Evolutionary conservation across 2,888 invertebrate genomes (phyloP), one percentile per base, ranked within the genome.

Genomic region (Heliconius ismenius): DNA sequence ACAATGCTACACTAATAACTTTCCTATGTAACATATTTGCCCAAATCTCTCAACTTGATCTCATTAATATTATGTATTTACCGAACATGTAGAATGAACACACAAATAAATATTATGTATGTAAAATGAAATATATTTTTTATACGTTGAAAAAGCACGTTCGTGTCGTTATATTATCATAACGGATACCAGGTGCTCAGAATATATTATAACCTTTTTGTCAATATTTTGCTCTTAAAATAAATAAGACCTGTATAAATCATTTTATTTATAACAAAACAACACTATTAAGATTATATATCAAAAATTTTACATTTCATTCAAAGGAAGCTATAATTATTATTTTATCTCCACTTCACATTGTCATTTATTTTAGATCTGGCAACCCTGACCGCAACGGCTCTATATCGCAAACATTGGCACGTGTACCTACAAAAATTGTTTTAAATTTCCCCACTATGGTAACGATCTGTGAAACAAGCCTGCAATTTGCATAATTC

Each of bases 401-500:
- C 80, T 83, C 79, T 84, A 83, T 85, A 84, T 84, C 84, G 82
- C 83, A 84, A 86, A 87, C 83, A 87, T 87, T 86, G 89, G 86
- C 86, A 88, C 87, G 88, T 85, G 84, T 82, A 81, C 81, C 78
- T 79, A 84, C 84, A 85, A 85, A 88, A 88, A 89, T 88, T 89
- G 85, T 87, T 89, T 90, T 83, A 87, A 88, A 88, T 85, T 85
- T 78, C 81, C 81, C 81, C 79, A 79, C 82, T 77, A 67, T 67
- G 80, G 82, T 79, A 82, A 83, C 81, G 81, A 80, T 76, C 80
- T 80, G 77, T 79, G 80, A 80, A 82, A 81, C 81, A 81, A 84
- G 83, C 81, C 81, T 82, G 81, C 78, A 77, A 84, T 87, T 84
- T 83, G 77, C 83, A 86, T 87, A 85, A 85, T 85, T 82, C 82